Evolutionary conservation across 2,113 vertebrate genomes (phyloP), one percentile per base, ranked within the genome.

Genomic region (Raphicerus campestris): DNA sequence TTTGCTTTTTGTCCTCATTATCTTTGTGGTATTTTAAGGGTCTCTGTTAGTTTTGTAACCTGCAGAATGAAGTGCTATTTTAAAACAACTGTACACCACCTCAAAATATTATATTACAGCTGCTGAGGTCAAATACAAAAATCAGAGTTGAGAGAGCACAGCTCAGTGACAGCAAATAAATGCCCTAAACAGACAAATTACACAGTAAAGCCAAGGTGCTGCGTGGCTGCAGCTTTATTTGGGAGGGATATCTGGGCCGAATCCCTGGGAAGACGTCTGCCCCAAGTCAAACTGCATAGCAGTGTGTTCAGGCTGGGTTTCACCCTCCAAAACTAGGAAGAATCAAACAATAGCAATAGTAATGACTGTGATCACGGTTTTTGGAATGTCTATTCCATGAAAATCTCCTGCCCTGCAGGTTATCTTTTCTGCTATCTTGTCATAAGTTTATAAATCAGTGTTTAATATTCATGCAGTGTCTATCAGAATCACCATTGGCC

Each of bases 1-100:
- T 94, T 82, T 89, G 47, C 51, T 96, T 47, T 97, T 17, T 35
- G 86, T 93, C 86, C 83, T 96, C 92, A 90, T 96, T 87, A 83
- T 84, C 96, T 92, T 77, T 56, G 58, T 7, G 53, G 61, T 56
- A 30, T 91, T 89, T 55, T 81, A 87, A 97, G 95, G 78, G 35
- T 55, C 88, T 49, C n/a, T 83, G 87, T 93, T 94, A 55, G 7
- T 93, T 93, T 56, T 87, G 86, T 87, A 60, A 84, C 47, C 35
- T 93, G 39, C 16, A 53, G 56, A 96, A 51, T 87, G 28, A 98
- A 96, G 58, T 30, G 15, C 35, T 86, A 32, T 60, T 94, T 93
- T 49, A 90, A 89, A 92, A 97, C 53, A 87, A 77, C n/a, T n/a
- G 45, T 5, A 24, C 13, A 26, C 15, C 24, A 7, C 82, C 49